Evolutionary conservation across 1,140 invertebrate genomes (phyloP), one percentile per base, ranked within the genome.

Genomic region (Drosophila eugracilis): DNA sequence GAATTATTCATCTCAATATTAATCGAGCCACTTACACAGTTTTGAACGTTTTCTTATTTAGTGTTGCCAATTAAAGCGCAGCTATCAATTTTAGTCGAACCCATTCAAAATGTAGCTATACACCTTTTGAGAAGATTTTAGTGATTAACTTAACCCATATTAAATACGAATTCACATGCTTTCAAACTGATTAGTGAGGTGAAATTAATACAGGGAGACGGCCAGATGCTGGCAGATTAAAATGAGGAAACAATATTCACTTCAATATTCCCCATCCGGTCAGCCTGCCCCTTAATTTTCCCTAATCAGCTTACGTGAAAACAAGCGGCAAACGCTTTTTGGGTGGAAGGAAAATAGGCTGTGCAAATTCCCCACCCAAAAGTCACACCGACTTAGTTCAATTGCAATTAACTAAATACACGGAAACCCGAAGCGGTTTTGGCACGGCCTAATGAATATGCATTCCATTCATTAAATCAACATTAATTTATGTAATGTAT

Each of bases 401-500:
- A 88, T 86, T 86, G 81, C 83, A 88, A 86, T 86, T 86, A 86
- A 86, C 83, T 86, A 78, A 86, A 86, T 78, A 81, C 74, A 36
- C 45, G 69, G 70, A 53, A 47, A 49, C 26, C 17, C 49, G 42
- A 59, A 78, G 50, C 47, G 74, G 48, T 74, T 62, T 65, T 45
- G 57, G 47, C 52, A 75, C 47, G 32, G 45, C 30, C 58, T 74
- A 88, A 81, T 88, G 81, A 86, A 86, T 86, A 81, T 86, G 81
- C 77, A 86, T 86, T 77, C 83, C 81, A 75, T 88, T 86, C 81
- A 86, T 86, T 86, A 86, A 81, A 81, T 81, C 69, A 71, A 66
- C 81, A 88, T 86, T 86, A 86, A 86, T 86, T 86, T 88, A 86
- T 86, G 77, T 85, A 85, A 85, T 85, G 80, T 80, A 86, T 80